phyloP scores from a whole-genome alignment of 1,140 invertebrate genomes.

The Spodoptera litura region DNA sequence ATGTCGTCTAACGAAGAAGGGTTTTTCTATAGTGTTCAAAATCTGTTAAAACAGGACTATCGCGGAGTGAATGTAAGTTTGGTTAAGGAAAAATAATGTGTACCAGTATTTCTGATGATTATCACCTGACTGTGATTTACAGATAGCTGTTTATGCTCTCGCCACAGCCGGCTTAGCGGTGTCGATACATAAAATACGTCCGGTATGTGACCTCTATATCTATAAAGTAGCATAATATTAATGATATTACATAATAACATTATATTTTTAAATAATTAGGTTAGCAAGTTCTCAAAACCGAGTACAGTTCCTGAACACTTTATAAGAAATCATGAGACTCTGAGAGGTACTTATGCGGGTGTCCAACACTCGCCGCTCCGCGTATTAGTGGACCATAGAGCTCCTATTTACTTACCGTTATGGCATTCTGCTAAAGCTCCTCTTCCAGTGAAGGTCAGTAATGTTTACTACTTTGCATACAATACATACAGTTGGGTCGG shows the following conservation, averaged over 20 bases:
- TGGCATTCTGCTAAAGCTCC: slow-evolving; percentile 85
- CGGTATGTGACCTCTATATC: slow-evolving; percentile 65
- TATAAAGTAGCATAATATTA: slow-evolving; percentile 40
- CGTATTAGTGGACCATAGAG: slow-evolving; percentile 78
- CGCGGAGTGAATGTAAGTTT: slow-evolving; percentile 78
- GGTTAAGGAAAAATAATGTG: slow-evolving; percentile 32
- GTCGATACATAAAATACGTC: slow-evolving; percentile 83
- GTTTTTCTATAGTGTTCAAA: slow-evolving; percentile 70
- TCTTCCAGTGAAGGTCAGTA: slow-evolving; percentile 80
- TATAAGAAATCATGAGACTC: slow-evolving; percentile 75
- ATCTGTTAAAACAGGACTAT: slow-evolving; percentile 78
- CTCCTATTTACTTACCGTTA: slow-evolving; percentile 83
- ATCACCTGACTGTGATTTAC: slow-evolving; percentile 66
- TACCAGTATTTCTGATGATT: slow-evolving; percentile 43
- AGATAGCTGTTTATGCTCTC: slow-evolving; percentile 84
- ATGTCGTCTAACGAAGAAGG: slow-evolving; percentile 74
- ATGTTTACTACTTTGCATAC: slow-evolving; percentile 44
- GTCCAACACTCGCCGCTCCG: slow-evolving; percentile 79
- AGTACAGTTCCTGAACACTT: slow-evolving; percentile 82
- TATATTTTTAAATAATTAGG: slow-evolving; percentile 65
- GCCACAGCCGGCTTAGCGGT: slow-evolving; percentile 80
- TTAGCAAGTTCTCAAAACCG: slow-evolving; percentile 85
- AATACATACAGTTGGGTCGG: slow-evolving; percentile 23
- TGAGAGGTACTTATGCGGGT: slow-evolving; percentile 75
- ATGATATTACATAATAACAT: slow-evolving; percentile 66